These are phyloP conservation scores for Taenioides sp. DNA, from an alignment of 2,797 vertebrate species.

Conservation along the genomic window DNA sequence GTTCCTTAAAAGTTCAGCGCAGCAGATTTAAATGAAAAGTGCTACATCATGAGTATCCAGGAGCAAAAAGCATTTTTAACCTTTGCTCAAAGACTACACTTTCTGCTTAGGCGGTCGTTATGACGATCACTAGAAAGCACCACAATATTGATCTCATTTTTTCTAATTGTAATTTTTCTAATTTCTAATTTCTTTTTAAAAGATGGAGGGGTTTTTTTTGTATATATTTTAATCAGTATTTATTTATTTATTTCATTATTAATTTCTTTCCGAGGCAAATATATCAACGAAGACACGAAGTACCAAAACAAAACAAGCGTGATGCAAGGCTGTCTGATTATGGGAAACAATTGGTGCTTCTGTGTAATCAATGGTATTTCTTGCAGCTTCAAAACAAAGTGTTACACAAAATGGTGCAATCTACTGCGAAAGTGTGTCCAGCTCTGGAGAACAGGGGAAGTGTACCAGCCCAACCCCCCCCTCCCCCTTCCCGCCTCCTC, in stretches of 20 bases:
- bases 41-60: conserved; percentile 7
- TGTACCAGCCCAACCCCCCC: conserved; percentile 19
- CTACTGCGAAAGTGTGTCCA: conserved; percentile 1
- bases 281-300: background rate
- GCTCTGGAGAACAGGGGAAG: conserved; percentile 23
- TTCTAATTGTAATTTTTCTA: no score
- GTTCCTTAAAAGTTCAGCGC: conserved; percentile 7
- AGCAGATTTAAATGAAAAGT: conserved; percentile 11
- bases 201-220: background rate
- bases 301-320: conserved; percentile 15
- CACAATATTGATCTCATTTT: background rate
- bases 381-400: conserved; percentile 22
- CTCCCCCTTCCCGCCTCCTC: conserved; percentile 35
- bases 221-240: no score
- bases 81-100: conserved; percentile 8
- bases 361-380: conserved; percentile 17
- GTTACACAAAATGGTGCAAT: conserved; percentile 42
- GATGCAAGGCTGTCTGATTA: conserved; percentile 43
- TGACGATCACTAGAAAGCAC: background rate
- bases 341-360: conserved; percentile 28
- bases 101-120: background rate
- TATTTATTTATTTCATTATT: background rate
- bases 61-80: conserved; percentile 8
- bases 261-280: background rate
- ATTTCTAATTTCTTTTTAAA: no score